phyloP scores from a whole-genome alignment of 2,797 vertebrate genomes.

The Pristis pectinata region DNA sequence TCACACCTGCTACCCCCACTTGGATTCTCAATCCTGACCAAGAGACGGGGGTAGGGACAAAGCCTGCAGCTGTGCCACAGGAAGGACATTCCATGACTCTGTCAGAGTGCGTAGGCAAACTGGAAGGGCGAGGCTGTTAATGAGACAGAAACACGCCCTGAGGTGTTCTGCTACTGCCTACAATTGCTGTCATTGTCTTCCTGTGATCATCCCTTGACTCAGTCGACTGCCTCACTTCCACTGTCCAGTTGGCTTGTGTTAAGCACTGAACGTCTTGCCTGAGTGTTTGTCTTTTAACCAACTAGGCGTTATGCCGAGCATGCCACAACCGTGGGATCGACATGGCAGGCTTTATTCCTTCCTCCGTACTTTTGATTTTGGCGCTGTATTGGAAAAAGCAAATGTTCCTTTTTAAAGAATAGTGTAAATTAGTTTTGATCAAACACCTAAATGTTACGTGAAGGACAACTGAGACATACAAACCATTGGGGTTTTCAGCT shows the following conservation, averaged over 20 bases:
- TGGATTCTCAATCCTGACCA: not conserved
- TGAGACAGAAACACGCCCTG: not conserved
- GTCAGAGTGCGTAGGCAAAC: not conserved
- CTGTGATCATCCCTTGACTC: not conserved
- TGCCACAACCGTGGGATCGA: too few relatives aligned
- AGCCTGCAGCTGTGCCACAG: not conserved
- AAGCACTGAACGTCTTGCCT: not conserved
- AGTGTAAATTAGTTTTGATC: not conserved
- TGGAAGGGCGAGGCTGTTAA: not conserved
- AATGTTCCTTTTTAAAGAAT: not conserved
- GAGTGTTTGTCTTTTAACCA: not conserved
- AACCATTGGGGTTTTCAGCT: constrained; percentile 95
- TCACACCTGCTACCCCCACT: not conserved
- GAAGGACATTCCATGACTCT: not conserved
- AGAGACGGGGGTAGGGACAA: not conserved
- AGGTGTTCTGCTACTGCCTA: not conserved
- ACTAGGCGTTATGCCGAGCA: not conserved
- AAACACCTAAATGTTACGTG: constrained; percentile 41
- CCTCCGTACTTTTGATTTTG: constrained; percentile 78
- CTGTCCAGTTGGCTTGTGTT: not conserved
- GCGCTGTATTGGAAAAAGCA: constrained; percentile 61
- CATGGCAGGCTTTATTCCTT: constrained; percentile 57
- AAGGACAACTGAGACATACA: constrained; percentile 41
- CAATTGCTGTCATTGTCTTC: not conserved
- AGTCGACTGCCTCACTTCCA: not conserved